phyloP scores from a whole-genome alignment of 2,113 vertebrate genomes.

The Grammatotria lemairii region DNA sequence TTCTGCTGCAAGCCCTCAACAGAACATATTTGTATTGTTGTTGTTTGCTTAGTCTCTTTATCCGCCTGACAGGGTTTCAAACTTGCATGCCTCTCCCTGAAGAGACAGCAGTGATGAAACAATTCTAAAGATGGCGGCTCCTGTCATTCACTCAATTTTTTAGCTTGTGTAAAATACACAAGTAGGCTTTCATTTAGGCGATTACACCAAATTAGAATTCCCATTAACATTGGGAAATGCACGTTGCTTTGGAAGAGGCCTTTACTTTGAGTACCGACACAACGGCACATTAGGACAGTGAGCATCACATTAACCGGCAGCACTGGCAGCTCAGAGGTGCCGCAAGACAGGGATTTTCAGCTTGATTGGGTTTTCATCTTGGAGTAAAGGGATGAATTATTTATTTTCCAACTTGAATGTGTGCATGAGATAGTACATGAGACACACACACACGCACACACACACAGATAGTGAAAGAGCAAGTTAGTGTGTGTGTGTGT shows the following conservation, averaged over 20 bases:
- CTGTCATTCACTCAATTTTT: slow-evolving; percentile 42
- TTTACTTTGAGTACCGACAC: slow-evolving; percentile 63
- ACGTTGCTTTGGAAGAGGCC: slow-evolving; percentile 38
- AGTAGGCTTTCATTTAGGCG: slow-evolving; percentile 54
- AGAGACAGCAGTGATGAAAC: slow-evolving; percentile 57
- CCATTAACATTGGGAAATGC: slow-evolving; percentile 44
- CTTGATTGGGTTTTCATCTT: slow-evolving; percentile 87
- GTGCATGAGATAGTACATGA: slow-evolving; percentile 26
- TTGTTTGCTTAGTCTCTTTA: slow-evolving; percentile 62
- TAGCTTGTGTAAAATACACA: slow-evolving; percentile 29
- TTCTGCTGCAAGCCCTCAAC: slow-evolving; percentile 14
- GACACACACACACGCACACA: not conserved
- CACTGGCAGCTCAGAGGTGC: slow-evolving; percentile 78
- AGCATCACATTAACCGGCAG: slow-evolving; percentile 77
- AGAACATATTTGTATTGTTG: slow-evolving; percentile 50
- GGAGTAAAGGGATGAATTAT: slow-evolving; percentile 82
- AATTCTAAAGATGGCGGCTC: slow-evolving; percentile 46
- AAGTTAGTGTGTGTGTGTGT: not conserved
- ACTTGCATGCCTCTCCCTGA: slow-evolving; percentile 44
- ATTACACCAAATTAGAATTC: slow-evolving; percentile 65
- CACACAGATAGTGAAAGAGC: not conserved
- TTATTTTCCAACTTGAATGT: slow-evolving; percentile 65
- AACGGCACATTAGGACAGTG: slow-evolving; percentile 61
- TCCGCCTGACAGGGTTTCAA: slow-evolving; percentile 60
- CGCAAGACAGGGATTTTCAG: slow-evolving; percentile 81